Evolutionary conservation across 1,140 invertebrate species (phyloP).

Genomic region (Leptonema lineaticorne): DNA sequence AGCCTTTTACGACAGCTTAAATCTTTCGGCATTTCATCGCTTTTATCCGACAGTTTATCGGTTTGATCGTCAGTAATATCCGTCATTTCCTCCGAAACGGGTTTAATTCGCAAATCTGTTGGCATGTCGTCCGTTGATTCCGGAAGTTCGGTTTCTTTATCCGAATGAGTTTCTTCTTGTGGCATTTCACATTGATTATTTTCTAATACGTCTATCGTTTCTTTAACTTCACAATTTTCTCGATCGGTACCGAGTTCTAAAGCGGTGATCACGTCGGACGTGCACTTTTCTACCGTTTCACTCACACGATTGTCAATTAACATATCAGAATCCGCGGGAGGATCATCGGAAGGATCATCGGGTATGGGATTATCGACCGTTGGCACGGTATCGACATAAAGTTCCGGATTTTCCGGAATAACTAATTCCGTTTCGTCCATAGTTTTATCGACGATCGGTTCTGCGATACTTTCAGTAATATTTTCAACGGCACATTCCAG

Average conservation of each 20-base stretch:
- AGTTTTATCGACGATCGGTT: constrained; percentile 41
- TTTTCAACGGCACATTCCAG: constrained; percentile 17
- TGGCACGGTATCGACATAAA: not conserved
- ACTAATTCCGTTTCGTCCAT: constrained; percentile 39
- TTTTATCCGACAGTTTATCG: constrained; percentile 49
- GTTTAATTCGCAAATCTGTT: constrained; percentile 55
- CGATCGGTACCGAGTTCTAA: not conserved
- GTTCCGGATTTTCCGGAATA: constrained; percentile 33
- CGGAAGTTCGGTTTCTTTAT: constrained; percentile 28
- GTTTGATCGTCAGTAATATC: constrained; percentile 47
- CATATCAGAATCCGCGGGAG: not conserved
- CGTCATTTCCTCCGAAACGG: constrained; percentile 45
- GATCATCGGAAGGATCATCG: not conserved
- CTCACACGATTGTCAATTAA: not conserved
- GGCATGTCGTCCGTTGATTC: constrained; percentile 46
- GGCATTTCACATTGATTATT: constrained; percentile 14
- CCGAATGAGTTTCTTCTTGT: constrained; percentile 45
- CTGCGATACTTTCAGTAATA: constrained; percentile 33
- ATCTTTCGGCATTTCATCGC: constrained; percentile 60
- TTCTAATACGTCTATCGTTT: constrained; percentile 29
- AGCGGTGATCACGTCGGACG: not conserved
- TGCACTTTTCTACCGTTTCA: constrained; percentile 24
- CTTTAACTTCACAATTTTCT: not conserved
- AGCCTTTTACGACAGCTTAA: constrained; percentile 56
- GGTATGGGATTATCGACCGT: not conserved